These are phyloP conservation scores for Petrocephalus zakoni DNA, from an alignment of 2,113 vertebrate species.

Conservation along the genomic window DNA sequence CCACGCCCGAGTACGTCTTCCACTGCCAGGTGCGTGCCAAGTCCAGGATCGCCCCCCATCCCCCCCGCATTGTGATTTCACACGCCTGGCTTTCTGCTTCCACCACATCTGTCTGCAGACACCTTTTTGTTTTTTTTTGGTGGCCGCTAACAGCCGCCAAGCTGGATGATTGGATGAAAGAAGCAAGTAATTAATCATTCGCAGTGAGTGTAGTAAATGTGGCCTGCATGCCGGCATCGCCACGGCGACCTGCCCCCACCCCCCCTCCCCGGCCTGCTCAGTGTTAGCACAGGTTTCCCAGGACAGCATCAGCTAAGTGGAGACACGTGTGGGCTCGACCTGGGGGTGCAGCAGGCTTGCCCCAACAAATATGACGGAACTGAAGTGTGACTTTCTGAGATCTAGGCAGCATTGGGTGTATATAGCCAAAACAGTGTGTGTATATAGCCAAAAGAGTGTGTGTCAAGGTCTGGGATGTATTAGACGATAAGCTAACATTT, in stretches of 20 bases:
- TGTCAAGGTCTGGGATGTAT: neutral
- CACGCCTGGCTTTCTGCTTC: conserved; percentile 54
- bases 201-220: neutral
- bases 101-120: conserved; percentile 25
- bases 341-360: conserved; percentile 55
- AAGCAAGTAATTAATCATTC: conserved; percentile 6
- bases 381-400: conserved; percentile 32
- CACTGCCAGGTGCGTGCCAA: conserved; percentile 84
- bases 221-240: neutral
- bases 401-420: neutral
- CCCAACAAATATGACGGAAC: conserved; percentile 56
- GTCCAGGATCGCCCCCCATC: neutral
- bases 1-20: conserved; percentile 94
- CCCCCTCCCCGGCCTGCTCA: conserved; percentile 46
- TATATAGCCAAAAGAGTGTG: neutral
- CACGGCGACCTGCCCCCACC: neutral
- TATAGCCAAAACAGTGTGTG: neutral
- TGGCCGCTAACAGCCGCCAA: neutral
- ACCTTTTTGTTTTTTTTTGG: neutral
- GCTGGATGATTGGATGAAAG: neutral
- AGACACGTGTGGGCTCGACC: conserved; percentile 69
- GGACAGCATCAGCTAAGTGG: conserved; percentile 68
- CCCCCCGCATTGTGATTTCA: conserved; percentile 39
- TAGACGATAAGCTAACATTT: neutral
- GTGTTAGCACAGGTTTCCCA: conserved; percentile 58